Evolutionary conservation across 2,888 invertebrate genomes (phyloP).

Genomic region (Osmoderma eremita): DNA sequence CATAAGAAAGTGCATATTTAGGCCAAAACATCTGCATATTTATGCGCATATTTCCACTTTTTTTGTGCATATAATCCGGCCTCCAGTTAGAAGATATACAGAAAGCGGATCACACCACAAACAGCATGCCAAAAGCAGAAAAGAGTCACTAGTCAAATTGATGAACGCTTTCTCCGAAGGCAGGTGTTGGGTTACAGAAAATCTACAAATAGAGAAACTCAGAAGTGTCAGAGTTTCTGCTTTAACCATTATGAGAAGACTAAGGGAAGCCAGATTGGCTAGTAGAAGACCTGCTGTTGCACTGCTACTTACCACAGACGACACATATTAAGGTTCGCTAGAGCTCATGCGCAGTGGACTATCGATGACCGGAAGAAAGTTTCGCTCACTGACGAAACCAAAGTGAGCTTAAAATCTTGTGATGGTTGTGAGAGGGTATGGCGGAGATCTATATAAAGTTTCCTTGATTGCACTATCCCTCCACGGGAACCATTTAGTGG

Average conservation of each 20-base stretch:
- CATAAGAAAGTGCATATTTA: too few species aligned
- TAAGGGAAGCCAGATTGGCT: slow-evolving; percentile 20
- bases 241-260: slow-evolving; percentile 18
- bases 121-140: too few species aligned
- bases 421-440: not conserved
- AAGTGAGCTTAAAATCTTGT: not conserved
- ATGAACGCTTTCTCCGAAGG: too few species aligned
- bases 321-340: too few species aligned
- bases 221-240: slow-evolving; percentile 21
- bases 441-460: not conserved
- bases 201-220: slow-evolving; percentile 12
- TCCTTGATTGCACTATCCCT: not conserved
- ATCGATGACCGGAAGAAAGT: not conserved
- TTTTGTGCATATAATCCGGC: too few species aligned
- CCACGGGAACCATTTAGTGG: too few species aligned
- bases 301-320: not conserved
- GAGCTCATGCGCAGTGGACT: slow-evolving; percentile 9
- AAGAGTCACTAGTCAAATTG: too few species aligned
- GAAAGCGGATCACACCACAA: too few species aligned
- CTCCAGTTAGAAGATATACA: too few species aligned
- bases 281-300: slow-evolving; percentile 25
- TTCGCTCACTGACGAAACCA: not conserved
- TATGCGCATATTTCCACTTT: too few species aligned
- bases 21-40: too few species aligned
- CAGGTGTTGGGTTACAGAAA: too few species aligned